Evolutionary conservation across 2,113 vertebrate genomes (phyloP).

Genomic region (Sardina pilchardus): DNA sequence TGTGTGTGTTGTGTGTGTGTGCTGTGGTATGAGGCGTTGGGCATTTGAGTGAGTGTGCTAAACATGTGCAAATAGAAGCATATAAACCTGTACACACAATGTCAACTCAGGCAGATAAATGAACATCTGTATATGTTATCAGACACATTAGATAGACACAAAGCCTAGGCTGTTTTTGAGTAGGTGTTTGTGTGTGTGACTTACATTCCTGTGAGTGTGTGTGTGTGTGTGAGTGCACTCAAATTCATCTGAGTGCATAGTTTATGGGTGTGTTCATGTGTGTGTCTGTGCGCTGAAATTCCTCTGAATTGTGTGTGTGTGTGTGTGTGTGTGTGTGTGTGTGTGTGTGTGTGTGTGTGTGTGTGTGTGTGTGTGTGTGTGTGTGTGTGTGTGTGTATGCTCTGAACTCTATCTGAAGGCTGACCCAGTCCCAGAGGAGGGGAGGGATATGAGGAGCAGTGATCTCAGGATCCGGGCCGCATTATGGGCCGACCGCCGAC

Average conservation of each 20-base stretch:
- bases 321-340: slow-evolving; percentile 4
- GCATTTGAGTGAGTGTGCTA: neutral
- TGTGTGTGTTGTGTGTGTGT: neutral
- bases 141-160: neutral
- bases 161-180: neutral
- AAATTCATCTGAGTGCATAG: neutral
- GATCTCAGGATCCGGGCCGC: slow-evolving; percentile 36
- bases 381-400: slow-evolving; percentile 7
- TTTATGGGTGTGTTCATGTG: neutral
- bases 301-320: neutral
- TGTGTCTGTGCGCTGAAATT: neutral
- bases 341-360: slow-evolving; percentile 9
- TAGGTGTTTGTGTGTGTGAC: neutral
- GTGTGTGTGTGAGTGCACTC: neutral
- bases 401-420: neutral
- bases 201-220: neutral
- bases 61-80: neutral
- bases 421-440: neutral
- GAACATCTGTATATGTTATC: neutral
- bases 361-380: neutral
- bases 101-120: neutral
- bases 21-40: no score
- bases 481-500: slow-evolving; percentile 38
- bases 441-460: neutral
- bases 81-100: neutral